Evolutionary conservation across 1,140 invertebrate genomes (phyloP).

Genomic region (Diachasma alloeum): DNA sequence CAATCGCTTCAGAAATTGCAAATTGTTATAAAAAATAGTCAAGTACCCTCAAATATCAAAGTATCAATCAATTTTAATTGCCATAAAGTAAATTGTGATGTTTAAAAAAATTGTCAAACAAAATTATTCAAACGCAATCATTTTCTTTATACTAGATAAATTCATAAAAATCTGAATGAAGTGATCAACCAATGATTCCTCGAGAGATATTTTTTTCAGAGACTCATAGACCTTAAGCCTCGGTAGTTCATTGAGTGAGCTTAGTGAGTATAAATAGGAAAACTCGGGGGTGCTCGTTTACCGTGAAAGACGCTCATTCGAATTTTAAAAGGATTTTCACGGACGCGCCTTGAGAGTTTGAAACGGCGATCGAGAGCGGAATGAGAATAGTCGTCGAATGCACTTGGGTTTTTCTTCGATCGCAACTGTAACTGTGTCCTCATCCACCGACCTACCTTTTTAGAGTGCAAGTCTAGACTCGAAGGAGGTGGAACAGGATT

Average conservation of each 20-base stretch:
- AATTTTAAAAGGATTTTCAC: constrained; percentile 37
- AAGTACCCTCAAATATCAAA: too few relatives aligned
- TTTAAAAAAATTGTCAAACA: too few relatives aligned
- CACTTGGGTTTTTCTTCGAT: neutral
- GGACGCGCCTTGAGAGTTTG: constrained; percentile 28
- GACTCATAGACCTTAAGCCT: neutral
- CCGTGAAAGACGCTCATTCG: constrained; percentile 32
- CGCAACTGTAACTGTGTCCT: neutral
- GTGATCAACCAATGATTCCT: too few relatives aligned
- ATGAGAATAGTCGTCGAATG: constrained; percentile 37
- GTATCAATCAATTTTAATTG: too few relatives aligned
- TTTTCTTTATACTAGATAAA: too few relatives aligned
- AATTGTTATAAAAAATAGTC: too few relatives aligned
- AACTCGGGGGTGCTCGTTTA: constrained; percentile 31
- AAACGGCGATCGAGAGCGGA: constrained; percentile 41
- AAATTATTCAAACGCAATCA: too few relatives aligned
- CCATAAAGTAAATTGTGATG: too few relatives aligned
- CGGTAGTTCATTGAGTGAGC: neutral
- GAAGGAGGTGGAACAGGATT: constrained; percentile 7
- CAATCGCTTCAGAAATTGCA: too few relatives aligned
- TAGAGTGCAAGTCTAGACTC: constrained; percentile 16
- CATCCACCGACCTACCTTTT: neutral
- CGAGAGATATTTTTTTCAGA: neutral
- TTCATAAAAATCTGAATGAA: too few relatives aligned
- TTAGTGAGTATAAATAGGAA: constrained; percentile 20